These are phyloP conservation scores for Pocota personata DNA, from an alignment of 2,888 invertebrate genomes.

Conservation along the genomic window DNA sequence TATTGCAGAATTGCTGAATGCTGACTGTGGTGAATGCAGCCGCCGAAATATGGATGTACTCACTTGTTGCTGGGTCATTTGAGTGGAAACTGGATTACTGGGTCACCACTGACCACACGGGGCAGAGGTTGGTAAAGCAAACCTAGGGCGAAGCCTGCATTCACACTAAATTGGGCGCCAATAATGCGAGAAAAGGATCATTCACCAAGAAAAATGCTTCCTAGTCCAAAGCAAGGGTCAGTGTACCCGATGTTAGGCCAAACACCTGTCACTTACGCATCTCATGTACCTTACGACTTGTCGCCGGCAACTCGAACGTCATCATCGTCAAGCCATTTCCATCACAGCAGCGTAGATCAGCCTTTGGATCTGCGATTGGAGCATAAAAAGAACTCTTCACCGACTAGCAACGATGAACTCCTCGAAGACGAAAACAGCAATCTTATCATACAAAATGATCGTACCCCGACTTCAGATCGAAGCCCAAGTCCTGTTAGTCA, in stretches of 20 bases:
- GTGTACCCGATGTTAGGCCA: conserved; percentile 87
- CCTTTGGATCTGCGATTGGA: conserved; percentile 94
- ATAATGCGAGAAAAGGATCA: conserved; percentile 96
- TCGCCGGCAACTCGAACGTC: conserved; percentile 82
- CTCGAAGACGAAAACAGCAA: conserved; percentile 95
- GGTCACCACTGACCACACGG: conserved; percentile 32
- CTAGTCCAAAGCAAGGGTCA: conserved; percentile 89
- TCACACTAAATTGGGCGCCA: conserved; percentile 75
- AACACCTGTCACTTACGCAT: conserved; percentile 83
- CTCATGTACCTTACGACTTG: conserved; percentile 88
- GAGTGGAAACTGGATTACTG: conserved; percentile 60
- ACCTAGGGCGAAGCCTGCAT: conserved; percentile 49
- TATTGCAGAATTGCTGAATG: conserved; percentile 60
- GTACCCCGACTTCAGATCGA: conserved; percentile 76
- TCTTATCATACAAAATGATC: conserved; percentile 84
- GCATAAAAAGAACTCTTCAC: conserved; percentile 87
- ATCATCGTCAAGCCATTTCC: conserved; percentile 80
- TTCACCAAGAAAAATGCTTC: conserved; percentile 94
- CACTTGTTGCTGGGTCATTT: conserved; percentile 27
- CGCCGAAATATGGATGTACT: conserved; percentile 59
- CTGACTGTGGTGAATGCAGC: conserved; percentile 56
- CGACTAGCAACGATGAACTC: conserved; percentile 77
- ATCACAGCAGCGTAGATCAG: conserved; percentile 85
- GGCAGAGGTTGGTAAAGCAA: conserved; percentile 20
- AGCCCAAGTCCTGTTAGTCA: conserved; percentile 84